Percentiles rank a stretch among this genome's conserved stretches.
Evolutionary conservation across 2,113 vertebrate species (phyloP).

Genomic region (Taxidea taxus): DNA sequence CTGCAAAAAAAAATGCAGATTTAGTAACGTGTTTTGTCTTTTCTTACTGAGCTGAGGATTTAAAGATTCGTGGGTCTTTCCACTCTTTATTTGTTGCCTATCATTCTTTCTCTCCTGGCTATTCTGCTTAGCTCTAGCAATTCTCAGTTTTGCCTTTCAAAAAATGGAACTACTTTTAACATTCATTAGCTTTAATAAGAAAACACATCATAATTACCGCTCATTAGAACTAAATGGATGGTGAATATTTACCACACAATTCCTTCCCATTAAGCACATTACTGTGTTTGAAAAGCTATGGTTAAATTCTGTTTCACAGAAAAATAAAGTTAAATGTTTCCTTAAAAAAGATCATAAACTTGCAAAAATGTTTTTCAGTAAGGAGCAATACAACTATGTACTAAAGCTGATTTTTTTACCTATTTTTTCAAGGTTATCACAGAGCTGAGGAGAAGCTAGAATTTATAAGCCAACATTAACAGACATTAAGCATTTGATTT

Average conservation of each 20-base stretch:
- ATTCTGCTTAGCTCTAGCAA: background rate
- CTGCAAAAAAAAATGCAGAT: background rate
- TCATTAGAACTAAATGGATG: constrained; percentile 28
- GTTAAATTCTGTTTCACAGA: constrained; percentile 38
- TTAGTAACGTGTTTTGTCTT: background rate
- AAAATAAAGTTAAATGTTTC: constrained; percentile 50
- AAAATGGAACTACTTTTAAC: constrained; percentile 15
- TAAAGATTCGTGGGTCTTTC: background rate
- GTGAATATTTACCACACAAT: background rate
- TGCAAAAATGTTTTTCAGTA: constrained; percentile 14
- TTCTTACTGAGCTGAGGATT: background rate
- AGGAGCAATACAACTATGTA: background rate
- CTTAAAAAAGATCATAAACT: background rate
- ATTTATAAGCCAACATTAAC: constrained; percentile 40
- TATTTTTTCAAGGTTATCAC: constrained; percentile 35
- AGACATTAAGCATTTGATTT: constrained; percentile 24
- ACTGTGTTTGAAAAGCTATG: background rate
- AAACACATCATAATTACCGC: constrained; percentile 40
- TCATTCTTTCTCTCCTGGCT: constrained; percentile 24
- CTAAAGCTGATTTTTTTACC: background rate
- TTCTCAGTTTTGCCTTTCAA: constrained; percentile 48
- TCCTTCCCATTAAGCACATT: constrained; percentile 24
- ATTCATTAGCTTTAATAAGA: constrained; percentile 65
- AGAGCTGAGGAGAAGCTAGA: background rate
- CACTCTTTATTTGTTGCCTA: background rate